Evolutionary conservation across 2,888 invertebrate species (phyloP).

Genomic region (Lithosia quadra): DNA sequence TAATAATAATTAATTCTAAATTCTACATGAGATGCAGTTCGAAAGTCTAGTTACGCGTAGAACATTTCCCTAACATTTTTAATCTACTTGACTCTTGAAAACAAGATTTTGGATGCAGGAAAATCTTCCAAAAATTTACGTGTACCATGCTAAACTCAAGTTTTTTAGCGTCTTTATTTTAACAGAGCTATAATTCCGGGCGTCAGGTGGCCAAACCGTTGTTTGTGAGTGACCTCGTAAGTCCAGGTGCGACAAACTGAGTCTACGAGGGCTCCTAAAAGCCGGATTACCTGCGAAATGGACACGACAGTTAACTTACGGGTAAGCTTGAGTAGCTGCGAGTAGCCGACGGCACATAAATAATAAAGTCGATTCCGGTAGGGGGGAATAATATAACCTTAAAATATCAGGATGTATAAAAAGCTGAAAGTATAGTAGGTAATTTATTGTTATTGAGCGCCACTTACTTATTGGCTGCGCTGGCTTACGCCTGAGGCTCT

Average conservation of each 20-base stretch:
- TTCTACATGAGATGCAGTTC: too few relatives aligned
- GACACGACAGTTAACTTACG: conserved; percentile 22
- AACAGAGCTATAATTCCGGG: conserved; percentile 6
- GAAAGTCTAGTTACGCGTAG: too few relatives aligned
- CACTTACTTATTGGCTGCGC: background rate
- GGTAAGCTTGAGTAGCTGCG: conserved; percentile 7
- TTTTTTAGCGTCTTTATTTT: background rate
- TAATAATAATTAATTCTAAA: too few relatives aligned
- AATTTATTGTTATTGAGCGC: background rate
- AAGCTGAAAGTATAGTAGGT: background rate
- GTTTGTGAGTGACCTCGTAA: conserved; percentile 31
- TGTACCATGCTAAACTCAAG: background rate
- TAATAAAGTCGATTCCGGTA: background rate
- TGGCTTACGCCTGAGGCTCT: background rate
- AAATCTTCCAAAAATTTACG: background rate
- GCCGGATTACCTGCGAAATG: conserved; percentile 37
- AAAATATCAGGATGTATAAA: background rate
- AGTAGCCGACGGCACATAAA: background rate
- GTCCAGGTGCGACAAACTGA: conserved; percentile 42
- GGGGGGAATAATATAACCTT: background rate
- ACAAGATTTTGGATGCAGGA: background rate
- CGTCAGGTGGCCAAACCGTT: conserved; percentile 34
- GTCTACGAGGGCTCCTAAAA: conserved; percentile 23
- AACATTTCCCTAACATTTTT: background rate
- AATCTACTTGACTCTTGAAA: background rate